Percentiles rank a stretch among this genome's conserved stretches.
Evolutionary conservation across 2,888 invertebrate genomes (phyloP).

Genomic region (Pseudococcus longispinus): DNA sequence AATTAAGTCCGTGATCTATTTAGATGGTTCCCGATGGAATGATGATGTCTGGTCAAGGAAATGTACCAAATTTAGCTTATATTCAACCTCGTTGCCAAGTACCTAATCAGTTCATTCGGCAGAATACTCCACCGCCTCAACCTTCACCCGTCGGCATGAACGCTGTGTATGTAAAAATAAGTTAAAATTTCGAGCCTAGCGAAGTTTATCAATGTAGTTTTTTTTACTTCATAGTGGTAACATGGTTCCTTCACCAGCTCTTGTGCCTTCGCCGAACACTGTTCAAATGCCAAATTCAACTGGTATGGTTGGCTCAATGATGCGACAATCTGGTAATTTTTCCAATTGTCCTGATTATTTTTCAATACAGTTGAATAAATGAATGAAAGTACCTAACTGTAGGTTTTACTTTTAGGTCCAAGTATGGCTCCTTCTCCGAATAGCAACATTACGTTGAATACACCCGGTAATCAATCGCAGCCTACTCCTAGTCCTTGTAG

Average conservation of each 20-base stretch:
- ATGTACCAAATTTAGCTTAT: conserved; percentile 63
- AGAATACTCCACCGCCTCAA: conserved; percentile 76
- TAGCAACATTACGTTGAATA: conserved; percentile 74
- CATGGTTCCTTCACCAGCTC: conserved; percentile 75
- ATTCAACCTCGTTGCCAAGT: conserved; percentile 64
- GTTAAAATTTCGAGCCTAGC: not conserved
- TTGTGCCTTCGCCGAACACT: conserved; percentile 73
- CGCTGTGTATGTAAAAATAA: conserved; percentile 49
- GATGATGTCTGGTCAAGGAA: conserved; percentile 65
- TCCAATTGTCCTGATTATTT: not conserved
- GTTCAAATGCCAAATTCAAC: conserved; percentile 61
- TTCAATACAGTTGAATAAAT: not conserved
- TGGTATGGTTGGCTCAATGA: conserved; percentile 21
- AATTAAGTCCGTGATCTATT: not conserved
- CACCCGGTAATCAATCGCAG: conserved; percentile 69
- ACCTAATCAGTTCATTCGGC: conserved; percentile 78
- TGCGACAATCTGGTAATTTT: conserved; percentile 44
- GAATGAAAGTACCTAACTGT: not conserved
- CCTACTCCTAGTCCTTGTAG: conserved; percentile 73
- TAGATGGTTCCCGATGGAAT: conserved; percentile 60
- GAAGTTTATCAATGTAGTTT: not conserved
- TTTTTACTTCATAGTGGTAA: conserved; percentile 64
- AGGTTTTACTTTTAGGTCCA: conserved; percentile 60
- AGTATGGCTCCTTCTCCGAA: conserved; percentile 81
- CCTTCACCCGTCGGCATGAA: conserved; percentile 67